These are phyloP conservation scores for Equus przewalskii DNA, from an alignment of 2,113 vertebrate genomes.

Conservation along the genomic window DNA sequence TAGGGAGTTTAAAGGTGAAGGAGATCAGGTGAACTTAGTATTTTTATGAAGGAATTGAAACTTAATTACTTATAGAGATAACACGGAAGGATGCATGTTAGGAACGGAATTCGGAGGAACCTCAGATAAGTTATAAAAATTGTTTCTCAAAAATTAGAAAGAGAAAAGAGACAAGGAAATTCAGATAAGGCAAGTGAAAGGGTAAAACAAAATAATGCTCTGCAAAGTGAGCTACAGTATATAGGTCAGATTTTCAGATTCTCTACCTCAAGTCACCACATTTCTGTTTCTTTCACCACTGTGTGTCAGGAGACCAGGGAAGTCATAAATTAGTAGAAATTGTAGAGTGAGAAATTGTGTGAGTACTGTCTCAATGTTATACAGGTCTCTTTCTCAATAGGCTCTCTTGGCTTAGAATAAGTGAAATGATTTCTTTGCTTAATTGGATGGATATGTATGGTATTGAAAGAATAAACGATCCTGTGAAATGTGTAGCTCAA, in stretches of 20 bases:
- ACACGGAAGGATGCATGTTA: conserved; percentile 19
- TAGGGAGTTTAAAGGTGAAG: background rate
- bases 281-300: background rate
- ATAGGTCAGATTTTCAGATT: background rate
- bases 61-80: background rate
- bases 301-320: background rate
- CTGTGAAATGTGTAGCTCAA: background rate
- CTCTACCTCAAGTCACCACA: background rate
- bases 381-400: background rate
- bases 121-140: background rate
- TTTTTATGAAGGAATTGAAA: conserved; percentile 36
- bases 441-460: background rate
- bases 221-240: background rate
- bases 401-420: conserved; percentile 1
- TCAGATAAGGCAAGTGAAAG: background rate
- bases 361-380: background rate
- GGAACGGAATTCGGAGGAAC: background rate
- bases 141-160: background rate
- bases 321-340: background rate
- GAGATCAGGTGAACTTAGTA: background rate
- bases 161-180: background rate
- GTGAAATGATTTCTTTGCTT: conserved; percentile 9
- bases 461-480: conserved; percentile 19
- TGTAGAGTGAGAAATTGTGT: background rate
- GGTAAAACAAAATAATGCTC: background rate